Evolutionary conservation across 1,140 invertebrate genomes (phyloP).

Genomic region (Tachypleus tridentatus): DNA sequence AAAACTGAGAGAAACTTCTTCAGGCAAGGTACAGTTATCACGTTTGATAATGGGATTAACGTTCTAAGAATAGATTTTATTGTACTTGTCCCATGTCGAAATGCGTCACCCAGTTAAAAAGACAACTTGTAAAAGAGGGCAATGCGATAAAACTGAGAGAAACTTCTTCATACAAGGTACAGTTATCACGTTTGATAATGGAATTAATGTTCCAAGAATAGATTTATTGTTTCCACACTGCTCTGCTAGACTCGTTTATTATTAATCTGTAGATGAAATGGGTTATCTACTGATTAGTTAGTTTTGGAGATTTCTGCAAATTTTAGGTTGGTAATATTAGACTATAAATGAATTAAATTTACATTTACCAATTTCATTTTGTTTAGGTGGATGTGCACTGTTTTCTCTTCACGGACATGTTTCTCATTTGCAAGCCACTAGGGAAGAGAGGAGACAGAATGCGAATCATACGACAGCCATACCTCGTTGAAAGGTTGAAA

Average conservation of each 20-base stretch:
- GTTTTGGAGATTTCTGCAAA: too few species aligned
- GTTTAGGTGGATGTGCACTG: slow-evolving; percentile 72
- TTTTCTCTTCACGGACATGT: slow-evolving; percentile 76
- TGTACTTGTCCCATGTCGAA: slow-evolving; percentile 72
- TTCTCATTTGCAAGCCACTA: slow-evolving; percentile 71
- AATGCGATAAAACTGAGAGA: slow-evolving; percentile 68
- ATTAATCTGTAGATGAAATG: too few species aligned
- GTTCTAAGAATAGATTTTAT: too few species aligned
- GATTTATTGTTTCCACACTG: too few species aligned
- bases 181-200: too few species aligned
- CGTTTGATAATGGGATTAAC: too few species aligned
- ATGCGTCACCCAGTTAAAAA: slow-evolving; percentile 54
- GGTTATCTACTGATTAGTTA: too few species aligned
- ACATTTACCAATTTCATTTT: background rate
- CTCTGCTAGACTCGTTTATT: too few species aligned
- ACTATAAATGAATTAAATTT: too few species aligned
- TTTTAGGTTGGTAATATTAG: too few species aligned
- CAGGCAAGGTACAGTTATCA: slow-evolving; percentile 53
- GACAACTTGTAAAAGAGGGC: slow-evolving; percentile 69
- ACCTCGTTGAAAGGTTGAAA: slow-evolving; percentile 60
- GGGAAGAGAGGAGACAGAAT: slow-evolving; percentile 52
- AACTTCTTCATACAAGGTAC: slow-evolving; percentile 51
- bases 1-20: slow-evolving; percentile 63
- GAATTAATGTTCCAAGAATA: too few species aligned
- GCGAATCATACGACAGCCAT: slow-evolving; percentile 66